phyloP scores from a whole-genome alignment of 1,140 invertebrate species.

The Hycleus cichorii region DNA sequence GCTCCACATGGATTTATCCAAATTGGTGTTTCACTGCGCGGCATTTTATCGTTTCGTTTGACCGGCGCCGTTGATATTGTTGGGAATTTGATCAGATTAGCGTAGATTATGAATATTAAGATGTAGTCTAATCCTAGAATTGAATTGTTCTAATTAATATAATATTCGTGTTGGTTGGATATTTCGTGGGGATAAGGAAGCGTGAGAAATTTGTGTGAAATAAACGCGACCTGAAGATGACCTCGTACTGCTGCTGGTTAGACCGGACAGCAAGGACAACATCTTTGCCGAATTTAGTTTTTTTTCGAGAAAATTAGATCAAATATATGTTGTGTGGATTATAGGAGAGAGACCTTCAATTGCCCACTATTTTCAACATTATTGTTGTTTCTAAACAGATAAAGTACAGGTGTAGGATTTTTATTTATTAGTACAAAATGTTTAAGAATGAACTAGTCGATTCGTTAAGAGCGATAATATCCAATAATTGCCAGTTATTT shows the following conservation, averaged over 20 bases:
- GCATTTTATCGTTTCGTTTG: conserved; percentile 1
- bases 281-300: too few relatives aligned
- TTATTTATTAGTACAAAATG: too few relatives aligned
- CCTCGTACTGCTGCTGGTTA: conserved; percentile 10
- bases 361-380: too few relatives aligned
- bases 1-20: conserved; percentile 51
- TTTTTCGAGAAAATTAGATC: too few relatives aligned
- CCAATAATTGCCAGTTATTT: conserved; percentile 18
- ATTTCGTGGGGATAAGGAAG: conserved; percentile 7
- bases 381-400: too few relatives aligned
- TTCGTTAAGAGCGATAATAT: conserved; percentile 15
- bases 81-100: conserved; percentile 30
- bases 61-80: conserved; percentile 15
- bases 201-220: conserved; percentile 16
- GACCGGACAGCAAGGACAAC: conserved; percentile 3
- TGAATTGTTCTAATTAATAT: neutral
- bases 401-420: neutral
- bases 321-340: too few relatives aligned
- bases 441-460: too few relatives aligned
- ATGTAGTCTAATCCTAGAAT: conserved; percentile 33
- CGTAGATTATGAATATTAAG: conserved; percentile 29
- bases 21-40: conserved; percentile 9
- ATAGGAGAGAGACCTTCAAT: too few relatives aligned
- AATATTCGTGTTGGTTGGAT: too few relatives aligned
- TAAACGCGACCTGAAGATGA: conserved; percentile 1